Evolutionary conservation across 2,888 invertebrate species (phyloP).

Genomic region (Microdon myrmicae): DNA sequence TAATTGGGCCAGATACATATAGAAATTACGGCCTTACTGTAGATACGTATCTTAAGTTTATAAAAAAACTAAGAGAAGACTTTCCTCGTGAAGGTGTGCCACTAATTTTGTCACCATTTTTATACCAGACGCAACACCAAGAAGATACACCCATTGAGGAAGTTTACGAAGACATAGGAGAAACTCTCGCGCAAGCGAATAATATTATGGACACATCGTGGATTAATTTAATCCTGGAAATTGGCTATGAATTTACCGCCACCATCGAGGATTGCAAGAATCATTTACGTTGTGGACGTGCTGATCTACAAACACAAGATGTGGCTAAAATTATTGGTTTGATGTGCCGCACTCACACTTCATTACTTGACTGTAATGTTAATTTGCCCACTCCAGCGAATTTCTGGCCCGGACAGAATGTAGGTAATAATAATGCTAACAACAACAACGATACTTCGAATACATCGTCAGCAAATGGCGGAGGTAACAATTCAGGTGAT

Average conservation of each 20-base stretch:
- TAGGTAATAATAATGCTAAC: conserved; percentile 54
- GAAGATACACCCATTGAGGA: conserved; percentile 63
- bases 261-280: conserved; percentile 88
- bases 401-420: conserved; percentile 70
- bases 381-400: conserved; percentile 75
- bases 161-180: conserved; percentile 64
- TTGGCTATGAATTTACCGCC: conserved; percentile 87
- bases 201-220: conserved; percentile 79
- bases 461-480: conserved; percentile 52
- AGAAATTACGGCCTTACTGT: conserved; percentile 73
- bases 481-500: conserved; percentile 56
- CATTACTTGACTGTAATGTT: conserved; percentile 75
- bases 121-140: conserved; percentile 70
- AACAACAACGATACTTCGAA: conserved; percentile 59
- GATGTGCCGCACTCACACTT: conserved; percentile 84
- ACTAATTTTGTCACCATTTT: conserved; percentile 86
- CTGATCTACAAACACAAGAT: conserved; percentile 82
- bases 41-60: conserved; percentile 82
- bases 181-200: conserved; percentile 61
- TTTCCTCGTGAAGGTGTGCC: conserved; percentile 90
- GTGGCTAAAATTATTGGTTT: conserved; percentile 87
- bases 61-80: conserved; percentile 83
- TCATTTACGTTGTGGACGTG: conserved; percentile 83
- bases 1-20: conserved; percentile 70
- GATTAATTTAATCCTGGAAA: conserved; percentile 90